These are phyloP conservation scores for Falco naumanni DNA, from an alignment of 2,797 vertebrate species.

Conservation along the genomic window DNA sequence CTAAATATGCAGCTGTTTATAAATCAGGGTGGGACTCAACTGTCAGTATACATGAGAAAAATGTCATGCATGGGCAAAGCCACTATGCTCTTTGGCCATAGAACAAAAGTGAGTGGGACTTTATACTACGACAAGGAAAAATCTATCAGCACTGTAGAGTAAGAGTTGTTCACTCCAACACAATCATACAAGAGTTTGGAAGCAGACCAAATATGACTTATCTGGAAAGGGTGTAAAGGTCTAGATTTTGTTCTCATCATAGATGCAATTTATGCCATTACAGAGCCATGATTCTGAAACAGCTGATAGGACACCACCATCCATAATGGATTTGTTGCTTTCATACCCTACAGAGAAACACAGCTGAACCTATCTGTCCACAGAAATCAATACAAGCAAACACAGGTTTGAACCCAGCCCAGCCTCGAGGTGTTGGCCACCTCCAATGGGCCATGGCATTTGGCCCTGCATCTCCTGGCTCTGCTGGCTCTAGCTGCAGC, in stretches of 20 bases:
- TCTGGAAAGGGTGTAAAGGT: not conserved
- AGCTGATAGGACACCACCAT: not conserved
- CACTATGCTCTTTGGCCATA: rapidly evolving
- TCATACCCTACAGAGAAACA: not conserved
- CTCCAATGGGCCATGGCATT: rapidly evolving
- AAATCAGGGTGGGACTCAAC: not conserved
- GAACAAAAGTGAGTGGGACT: not conserved
- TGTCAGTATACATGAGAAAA: not conserved
- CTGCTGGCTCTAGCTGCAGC: not conserved
- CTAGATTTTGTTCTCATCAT: not conserved
- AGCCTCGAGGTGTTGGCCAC: rapidly evolving
- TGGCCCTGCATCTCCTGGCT: not conserved
- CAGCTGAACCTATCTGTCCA: not conserved
- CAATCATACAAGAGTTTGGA: not conserved
- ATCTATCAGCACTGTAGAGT: not conserved
- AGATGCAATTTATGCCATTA: not conserved
- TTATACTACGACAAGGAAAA: not conserved
- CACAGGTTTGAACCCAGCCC: not conserved
- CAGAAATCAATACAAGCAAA: rapidly evolving
- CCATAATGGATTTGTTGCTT: not conserved
- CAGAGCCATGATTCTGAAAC: not conserved
- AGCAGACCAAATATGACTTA: not conserved
- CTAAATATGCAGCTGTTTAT: not conserved
- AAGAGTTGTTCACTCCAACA: not conserved
- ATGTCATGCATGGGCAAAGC: conserved; percentile 33